A percentile compares a stretch with the other conserved stretches of the same genome.
Conservation (phyloP, 1,140 invertebrate genomes). For the Listronotus bonariensis region DNA sequence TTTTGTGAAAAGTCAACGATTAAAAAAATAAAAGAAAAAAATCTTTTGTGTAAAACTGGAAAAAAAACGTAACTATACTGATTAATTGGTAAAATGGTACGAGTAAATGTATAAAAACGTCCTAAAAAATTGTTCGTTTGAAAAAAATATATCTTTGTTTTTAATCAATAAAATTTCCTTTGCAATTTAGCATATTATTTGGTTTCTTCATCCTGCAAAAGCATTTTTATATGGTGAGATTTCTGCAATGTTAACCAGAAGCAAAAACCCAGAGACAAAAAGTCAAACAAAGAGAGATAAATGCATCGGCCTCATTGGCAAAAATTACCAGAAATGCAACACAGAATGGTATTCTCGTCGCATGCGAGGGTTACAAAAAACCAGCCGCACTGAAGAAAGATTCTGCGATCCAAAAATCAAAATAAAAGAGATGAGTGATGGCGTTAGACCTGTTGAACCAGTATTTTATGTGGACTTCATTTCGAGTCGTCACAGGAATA, state of each 20-base stretch:
- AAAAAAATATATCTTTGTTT: no score
- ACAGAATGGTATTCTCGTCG: slow-evolving; percentile 50
- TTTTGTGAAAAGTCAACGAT: no score
- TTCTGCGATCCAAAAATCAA: slow-evolving; percentile 52
- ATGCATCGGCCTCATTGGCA: slow-evolving; percentile 37
- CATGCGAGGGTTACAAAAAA: slow-evolving; percentile 49
- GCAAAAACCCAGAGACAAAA: slow-evolving; percentile 27
- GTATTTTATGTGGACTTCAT: slow-evolving; percentile 46
- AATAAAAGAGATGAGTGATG: slow-evolving; percentile 56
- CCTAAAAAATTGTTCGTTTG: no score
- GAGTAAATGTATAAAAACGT: no score
- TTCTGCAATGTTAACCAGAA: slow-evolving; percentile 9
- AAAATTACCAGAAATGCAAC: slow-evolving; percentile 48
- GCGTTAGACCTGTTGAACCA: slow-evolving; percentile 46
- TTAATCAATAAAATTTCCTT: no score
- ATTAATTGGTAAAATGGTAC: no score
- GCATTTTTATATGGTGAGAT: not conserved
- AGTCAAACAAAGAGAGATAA: slow-evolving; percentile 21
- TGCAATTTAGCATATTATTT: no score
- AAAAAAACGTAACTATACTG: no score
- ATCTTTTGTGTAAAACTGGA: no score
- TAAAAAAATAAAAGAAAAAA: no score
- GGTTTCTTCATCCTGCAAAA: no score
- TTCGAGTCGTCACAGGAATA: slow-evolving; percentile 39
- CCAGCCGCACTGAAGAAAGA: slow-evolving; percentile 31